phyloP scores from a whole-genome alignment of 2,797 vertebrate genomes.

The Diplodus sargus region DNA sequence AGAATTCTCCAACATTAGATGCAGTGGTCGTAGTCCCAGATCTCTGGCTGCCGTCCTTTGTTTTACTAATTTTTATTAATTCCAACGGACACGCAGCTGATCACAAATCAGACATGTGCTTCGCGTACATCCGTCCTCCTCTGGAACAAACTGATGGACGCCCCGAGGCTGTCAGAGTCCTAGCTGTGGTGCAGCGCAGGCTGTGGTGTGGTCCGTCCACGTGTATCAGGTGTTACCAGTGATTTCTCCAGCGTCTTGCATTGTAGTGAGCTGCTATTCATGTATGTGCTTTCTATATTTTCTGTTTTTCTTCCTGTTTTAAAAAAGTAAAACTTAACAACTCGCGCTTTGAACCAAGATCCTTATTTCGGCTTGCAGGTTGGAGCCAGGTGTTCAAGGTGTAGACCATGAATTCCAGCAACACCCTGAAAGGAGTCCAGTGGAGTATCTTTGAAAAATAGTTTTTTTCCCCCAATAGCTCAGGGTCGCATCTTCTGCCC shows the following conservation, averaged over 20 bases:
- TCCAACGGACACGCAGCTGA: neutral
- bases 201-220: neutral
- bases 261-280: no score
- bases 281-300: no score
- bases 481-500: conserved; percentile 25
- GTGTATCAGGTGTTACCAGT: no score
- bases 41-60: neutral
- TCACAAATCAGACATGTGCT: neutral
- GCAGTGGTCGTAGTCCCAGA: no score
- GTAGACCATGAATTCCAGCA: neutral
- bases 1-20: neutral
- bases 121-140: no score
- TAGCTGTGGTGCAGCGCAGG: neutral
- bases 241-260: no score
- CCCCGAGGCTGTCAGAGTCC: neutral
- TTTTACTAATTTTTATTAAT: neutral
- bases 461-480: conserved; percentile 9
- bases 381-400: neutral
- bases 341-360: no score
- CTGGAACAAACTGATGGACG: neutral
- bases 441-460: neutral
- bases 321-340: no score
- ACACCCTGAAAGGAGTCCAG: neutral
- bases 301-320: no score
- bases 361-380: neutral